Evolutionary conservation across 2,888 invertebrate genomes (phyloP), one percentile per base, ranked within the genome.

Genomic region (Minunthozetes semirufus): DNA sequence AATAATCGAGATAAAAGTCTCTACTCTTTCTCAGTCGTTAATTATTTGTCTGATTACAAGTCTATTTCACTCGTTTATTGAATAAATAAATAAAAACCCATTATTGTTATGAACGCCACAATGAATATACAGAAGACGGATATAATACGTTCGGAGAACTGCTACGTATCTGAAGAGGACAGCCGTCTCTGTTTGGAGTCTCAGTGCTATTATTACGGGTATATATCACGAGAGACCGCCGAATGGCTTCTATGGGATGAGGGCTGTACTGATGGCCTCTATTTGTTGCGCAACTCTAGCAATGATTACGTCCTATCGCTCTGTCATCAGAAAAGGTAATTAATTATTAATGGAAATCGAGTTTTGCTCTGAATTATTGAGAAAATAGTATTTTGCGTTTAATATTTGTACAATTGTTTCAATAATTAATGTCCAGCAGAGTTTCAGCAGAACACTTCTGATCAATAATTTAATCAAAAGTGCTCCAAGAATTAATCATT

Each of bases 221-320:
- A 76, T 46, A 80, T 80, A 53, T 78, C 79, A 3, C 74, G 80
- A 11, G 80, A 80, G 72, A 79, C 79, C 27, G 79, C 80, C 3
- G 80, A 80, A 76, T 79, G 79, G 77, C 78, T 80, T 29, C 75
- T 80, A 22, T 79, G 79, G 77, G 79, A 80, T 66, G 78, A 79
- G 33, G 80, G 80, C 13, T 80, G 80, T 74, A 38, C 76, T 13
- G 80, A 80, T 77, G 80, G 80, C 70, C 78, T 80, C 78, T 80
- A 79, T 73, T 74, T 80, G 27, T 72, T 80, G 25, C 70, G 80
- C 38, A 76, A 79, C 73, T 79, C 79, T 22, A 80, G 78, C 68
- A 77, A 78, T 1, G 80, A 80, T 59, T 80, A 77, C 68, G 80
- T 80, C 11, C 77, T 80, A 4, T 80, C 80, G 19, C 73, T 80